These are phyloP conservation scores for Drosophila borborema DNA, from an alignment of 2,888 invertebrate species.

Conservation along the genomic window DNA sequence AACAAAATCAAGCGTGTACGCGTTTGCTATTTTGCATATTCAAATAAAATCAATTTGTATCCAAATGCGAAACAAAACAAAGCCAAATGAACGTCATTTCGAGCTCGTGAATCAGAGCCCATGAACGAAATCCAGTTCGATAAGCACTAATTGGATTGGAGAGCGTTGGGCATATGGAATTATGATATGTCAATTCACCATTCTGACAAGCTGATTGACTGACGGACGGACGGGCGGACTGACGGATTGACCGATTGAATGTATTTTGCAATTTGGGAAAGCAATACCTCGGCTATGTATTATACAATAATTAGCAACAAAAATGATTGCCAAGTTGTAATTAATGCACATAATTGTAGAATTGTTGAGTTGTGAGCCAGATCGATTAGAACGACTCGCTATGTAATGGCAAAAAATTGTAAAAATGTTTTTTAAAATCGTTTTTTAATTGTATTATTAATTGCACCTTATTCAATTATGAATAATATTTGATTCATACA, in stretches of 20 bases:
- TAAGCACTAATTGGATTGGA: constrained; percentile 39
- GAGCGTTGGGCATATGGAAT: constrained; percentile 10
- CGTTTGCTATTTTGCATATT: constrained; percentile 78
- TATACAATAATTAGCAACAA: constrained; percentile 73
- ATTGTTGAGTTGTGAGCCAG: constrained; percentile 61
- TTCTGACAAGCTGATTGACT: background rate
- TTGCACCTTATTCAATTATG: constrained; percentile 79
- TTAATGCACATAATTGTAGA: constrained; percentile 74
- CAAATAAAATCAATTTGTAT: constrained; percentile 58
- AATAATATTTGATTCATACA: constrained; percentile 66
- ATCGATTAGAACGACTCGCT: constrained; percentile 53
- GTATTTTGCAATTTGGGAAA: constrained; percentile 67
- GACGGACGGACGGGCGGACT: constrained; percentile 1
- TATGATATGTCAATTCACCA: constrained; percentile 17
- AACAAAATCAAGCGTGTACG: constrained; percentile 39
- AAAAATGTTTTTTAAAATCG: constrained; percentile 75
- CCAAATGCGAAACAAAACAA: constrained; percentile 50
- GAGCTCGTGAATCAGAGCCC: constrained; percentile 57
- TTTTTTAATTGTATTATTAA: constrained; percentile 81
- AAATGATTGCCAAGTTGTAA: constrained; percentile 74
- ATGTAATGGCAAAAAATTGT: constrained; percentile 59
- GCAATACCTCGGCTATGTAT: constrained; percentile 61
- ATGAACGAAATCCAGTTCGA: constrained; percentile 40
- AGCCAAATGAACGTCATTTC: constrained; percentile 50
- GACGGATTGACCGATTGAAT: constrained; percentile 1